A percentile compares a stretch with the other conserved stretches of the same genome.
Conservation (phyloP, 2,113 vertebrate genomes). For the Oenanthe oenanthe region DNA sequence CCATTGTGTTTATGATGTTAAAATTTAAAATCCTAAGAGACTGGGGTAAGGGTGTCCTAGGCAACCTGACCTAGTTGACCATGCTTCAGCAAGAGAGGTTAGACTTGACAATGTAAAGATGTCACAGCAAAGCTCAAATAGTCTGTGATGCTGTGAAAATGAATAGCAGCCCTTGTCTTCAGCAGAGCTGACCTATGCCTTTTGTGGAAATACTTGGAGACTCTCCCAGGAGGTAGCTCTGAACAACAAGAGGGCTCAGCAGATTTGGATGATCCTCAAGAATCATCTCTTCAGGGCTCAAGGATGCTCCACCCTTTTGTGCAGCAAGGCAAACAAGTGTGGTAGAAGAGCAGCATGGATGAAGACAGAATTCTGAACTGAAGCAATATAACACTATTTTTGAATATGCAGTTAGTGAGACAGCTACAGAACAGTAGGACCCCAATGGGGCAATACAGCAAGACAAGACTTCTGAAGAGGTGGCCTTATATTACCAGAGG, state of each 20-base stretch:
- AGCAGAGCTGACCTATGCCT: neutral
- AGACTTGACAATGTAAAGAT: neutral
- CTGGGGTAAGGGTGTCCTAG: neutral
- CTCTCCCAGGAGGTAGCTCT: neutral
- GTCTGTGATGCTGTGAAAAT: neutral
- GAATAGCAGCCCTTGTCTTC: neutral
- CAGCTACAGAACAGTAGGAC: neutral
- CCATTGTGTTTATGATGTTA: neutral
- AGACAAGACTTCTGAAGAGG: neutral
- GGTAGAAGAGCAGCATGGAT: neutral
- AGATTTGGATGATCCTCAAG: neutral
- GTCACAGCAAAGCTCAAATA: neutral
- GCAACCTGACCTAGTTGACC: accelerated
- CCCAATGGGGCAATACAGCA: neutral
- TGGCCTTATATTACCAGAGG: neutral
- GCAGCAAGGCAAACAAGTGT: neutral
- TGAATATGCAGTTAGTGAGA: neutral
- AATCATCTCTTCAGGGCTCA: neutral
- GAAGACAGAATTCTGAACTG: neutral
- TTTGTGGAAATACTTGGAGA: neutral
- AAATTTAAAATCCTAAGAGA: neutral
- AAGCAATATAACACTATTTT: neutral
- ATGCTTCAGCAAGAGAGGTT: neutral
- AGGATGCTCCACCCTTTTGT: neutral
- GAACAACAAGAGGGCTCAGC: neutral